Percentiles rank a stretch among this genome's conserved stretches.
These are phyloP conservation scores for Nasonovia ribisnigri DNA, from an alignment of 2,888 invertebrate genomes.

Conservation along the genomic window DNA sequence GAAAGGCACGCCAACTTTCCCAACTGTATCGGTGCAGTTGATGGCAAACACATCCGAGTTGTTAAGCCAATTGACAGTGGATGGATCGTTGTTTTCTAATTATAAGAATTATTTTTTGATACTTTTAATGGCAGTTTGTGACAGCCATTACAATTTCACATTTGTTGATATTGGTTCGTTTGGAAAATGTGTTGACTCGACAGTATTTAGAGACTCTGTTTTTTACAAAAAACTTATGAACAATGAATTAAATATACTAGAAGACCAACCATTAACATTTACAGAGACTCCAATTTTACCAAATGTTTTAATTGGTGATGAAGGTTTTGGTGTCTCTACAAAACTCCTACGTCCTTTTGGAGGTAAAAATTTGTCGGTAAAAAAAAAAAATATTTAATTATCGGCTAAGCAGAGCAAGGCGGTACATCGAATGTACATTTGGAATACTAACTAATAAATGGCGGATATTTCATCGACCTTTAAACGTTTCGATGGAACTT, in stretches of 20 bases:
- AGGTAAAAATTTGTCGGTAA: slow-evolving; percentile 66
- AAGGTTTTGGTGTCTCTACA: slow-evolving; percentile 67
- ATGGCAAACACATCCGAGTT: slow-evolving; percentile 21
- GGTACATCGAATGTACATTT: slow-evolving; percentile 68
- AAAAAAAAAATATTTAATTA: slow-evolving; percentile 68
- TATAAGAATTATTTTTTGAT: slow-evolving; percentile 25
- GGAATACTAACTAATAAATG: slow-evolving; percentile 69
- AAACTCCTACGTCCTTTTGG: slow-evolving; percentile 67
- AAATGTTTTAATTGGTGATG: slow-evolving; percentile 68
- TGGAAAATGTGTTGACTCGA: slow-evolving; percentile 69
- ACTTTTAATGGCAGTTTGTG: slow-evolving; percentile 63
- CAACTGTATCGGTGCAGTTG: slow-evolving; percentile 13
- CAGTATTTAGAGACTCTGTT: slow-evolving; percentile 66
- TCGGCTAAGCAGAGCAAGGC: slow-evolving; percentile 66
- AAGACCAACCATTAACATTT: slow-evolving; percentile 67
- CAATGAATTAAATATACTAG: slow-evolving; percentile 67
- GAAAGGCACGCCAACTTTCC: not conserved
- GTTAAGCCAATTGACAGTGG: slow-evolving; percentile 11
- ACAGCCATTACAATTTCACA: slow-evolving; percentile 65
- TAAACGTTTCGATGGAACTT: slow-evolving; percentile 68
- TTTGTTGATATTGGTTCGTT: slow-evolving; percentile 69
- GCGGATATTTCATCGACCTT: slow-evolving; percentile 69
- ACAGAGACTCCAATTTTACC: slow-evolving; percentile 67
- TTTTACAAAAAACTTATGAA: slow-evolving; percentile 66
- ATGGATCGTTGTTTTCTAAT: slow-evolving; percentile 29